Base-by-base conservation (phyloP, 2,797 vertebrate species). In the Telmatherina bonti region DNA sequence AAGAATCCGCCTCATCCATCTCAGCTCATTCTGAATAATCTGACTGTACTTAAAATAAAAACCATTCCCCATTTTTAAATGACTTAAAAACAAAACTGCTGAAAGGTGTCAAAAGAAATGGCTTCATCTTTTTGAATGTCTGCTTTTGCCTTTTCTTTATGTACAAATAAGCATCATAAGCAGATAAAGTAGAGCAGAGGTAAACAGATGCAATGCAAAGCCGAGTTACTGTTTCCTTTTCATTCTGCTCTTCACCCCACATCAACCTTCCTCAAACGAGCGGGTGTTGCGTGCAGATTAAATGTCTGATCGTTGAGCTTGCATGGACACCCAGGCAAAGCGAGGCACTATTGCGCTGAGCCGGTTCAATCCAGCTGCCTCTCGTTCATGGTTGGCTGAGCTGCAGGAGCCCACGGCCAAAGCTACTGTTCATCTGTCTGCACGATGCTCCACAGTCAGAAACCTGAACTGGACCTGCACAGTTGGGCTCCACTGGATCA, bases 311-410 rank as follows among this genome's bases (percentile, higher is more conserved):
- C 74, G 63, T 79, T 81, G 69, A 75, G 76, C 62, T 60, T 52
- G 38, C 74, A 73, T 52, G 63, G 57, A 70, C 76, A 79, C 82
- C 58, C 72, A 64, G 81, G 62, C 82, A 56, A 67, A 10, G 69
- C 51, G n/a, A 81, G 74, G 82, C 87, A 83, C 79, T 38, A 49
- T 88, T 85, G 82, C 77, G 60, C 62, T 49, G 52, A 93, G 90
- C 93, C 78, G 79, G 93, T 54, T 86, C 67, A 65, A 88, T 89
- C 92, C 63, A 45, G 92, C 74, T 78, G 3, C 60, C 5, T 43
- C 65, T 54, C 0, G 7, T 69, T 89, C 72, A 77, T n/a, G 57
- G 75, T 54, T 63, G 67, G 69, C 63, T 59, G 79, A 65, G 5
- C 74, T 24, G 0, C 68, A 35, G 56, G 47, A 10, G 60, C 84